Evolutionary conservation across 2,888 invertebrate species (phyloP).

Genomic region (Andrena flavipes): DNA sequence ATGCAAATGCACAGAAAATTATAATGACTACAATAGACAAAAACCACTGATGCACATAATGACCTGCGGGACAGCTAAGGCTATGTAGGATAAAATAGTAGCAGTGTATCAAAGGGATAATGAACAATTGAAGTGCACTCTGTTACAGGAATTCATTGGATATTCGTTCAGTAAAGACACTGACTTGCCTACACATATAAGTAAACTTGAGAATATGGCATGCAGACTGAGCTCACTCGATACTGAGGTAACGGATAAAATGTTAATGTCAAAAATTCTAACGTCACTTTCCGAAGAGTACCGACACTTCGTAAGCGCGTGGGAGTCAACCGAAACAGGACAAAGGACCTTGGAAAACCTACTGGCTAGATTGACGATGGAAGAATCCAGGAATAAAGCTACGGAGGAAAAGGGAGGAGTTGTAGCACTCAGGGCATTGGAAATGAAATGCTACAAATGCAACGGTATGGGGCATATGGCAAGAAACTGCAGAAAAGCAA

Average conservation of each 20-base stretch:
- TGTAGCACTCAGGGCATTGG: not conserved
- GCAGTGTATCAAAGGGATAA: slow-evolving; percentile 35
- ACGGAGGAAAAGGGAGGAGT: not conserved
- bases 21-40: not conserved
- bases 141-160: slow-evolving; percentile 11
- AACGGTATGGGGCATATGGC: not conserved
- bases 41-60: slow-evolving; percentile 38
- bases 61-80: slow-evolving; percentile 41
- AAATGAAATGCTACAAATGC: not conserved
- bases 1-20: not conserved
- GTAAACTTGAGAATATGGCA: not conserved
- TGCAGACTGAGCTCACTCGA: not conserved
- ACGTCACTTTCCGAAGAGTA: not conserved
- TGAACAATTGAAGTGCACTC: not conserved
- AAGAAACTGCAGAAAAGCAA: not conserved
- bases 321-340: not conserved
- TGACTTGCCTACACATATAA: not conserved
- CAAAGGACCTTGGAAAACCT: not conserved
- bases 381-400: not conserved
- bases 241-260: not conserved
- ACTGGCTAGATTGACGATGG: not conserved
- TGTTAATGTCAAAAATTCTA: slow-evolving; percentile 4
- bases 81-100: slow-evolving; percentile 47
- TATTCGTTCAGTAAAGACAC: not conserved
- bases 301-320: not conserved